These are phyloP conservation scores for Drosophila ironensis DNA, from an alignment of 1,140 invertebrate genomes.

Conservation along the genomic window DNA sequence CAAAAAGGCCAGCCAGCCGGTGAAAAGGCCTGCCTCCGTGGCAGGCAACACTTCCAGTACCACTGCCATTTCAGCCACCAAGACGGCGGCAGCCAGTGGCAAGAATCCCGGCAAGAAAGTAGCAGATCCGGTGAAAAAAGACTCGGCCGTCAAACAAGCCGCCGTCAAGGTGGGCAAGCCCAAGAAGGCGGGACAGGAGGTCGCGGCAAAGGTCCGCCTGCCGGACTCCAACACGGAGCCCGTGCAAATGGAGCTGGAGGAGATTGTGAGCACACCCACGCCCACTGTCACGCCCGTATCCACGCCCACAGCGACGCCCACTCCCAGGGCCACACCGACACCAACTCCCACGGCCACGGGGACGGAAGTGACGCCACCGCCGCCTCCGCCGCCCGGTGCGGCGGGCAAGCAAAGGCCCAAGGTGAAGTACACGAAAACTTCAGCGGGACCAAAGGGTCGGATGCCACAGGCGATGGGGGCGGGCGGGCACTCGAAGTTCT, in stretches of 20 bases:
- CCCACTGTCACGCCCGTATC: conserved; percentile 6
- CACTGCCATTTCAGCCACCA: not conserved
- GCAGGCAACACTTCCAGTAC: conserved; percentile 45
- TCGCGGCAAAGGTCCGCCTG: not conserved
- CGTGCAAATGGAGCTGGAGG: conserved; percentile 77
- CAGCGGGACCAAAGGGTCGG: conserved; percentile 51
- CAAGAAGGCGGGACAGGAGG: conserved; percentile 13
- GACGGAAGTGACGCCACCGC: not conserved
- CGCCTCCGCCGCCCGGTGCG: not conserved
- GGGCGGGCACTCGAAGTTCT: conserved; percentile 5
- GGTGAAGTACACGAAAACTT: conserved; percentile 62
- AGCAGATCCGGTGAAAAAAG: conserved; percentile 11
- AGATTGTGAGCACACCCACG: conserved; percentile 45
- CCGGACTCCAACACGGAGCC: conserved; percentile 68
- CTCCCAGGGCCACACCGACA: conserved; percentile 6
- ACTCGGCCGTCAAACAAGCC: no score
- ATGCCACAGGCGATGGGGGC: conserved; percentile 18
- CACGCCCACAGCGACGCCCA: not conserved
- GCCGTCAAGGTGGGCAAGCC: conserved; percentile 4
- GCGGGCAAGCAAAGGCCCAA: conserved; percentile 57
- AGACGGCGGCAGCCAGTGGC: conserved; percentile 7
- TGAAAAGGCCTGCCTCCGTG: no score
- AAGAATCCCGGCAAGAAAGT: conserved; percentile 16
- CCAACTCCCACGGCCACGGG: not conserved
- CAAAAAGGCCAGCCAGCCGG: conserved; percentile 22